Evolutionary conservation across 1,140 invertebrate species (phyloP), one percentile per base, ranked within the genome.

Genomic region (Popillia japonica): DNA sequence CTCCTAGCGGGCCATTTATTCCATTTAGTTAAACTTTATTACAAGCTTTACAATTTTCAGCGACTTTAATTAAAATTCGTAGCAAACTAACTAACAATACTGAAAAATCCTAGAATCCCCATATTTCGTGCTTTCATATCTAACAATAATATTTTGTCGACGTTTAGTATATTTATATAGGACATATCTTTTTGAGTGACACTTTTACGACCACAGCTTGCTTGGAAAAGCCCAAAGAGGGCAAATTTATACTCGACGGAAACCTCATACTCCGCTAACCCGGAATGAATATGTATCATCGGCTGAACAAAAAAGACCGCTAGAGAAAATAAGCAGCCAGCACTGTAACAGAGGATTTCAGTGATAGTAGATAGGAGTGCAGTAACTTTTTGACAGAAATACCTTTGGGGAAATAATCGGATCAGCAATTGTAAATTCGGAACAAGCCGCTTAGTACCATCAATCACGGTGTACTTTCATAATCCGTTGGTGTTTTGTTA

Each of bases 401-500:
- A 22, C 23, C 61, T 22, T 64, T 20, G 61, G 10, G 61, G 22
- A 64, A 64, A 64, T 64, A 64, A 64, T 64, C 61, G 17, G 61
- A 64, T 64, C 61, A 64, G 23, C 61, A 64, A 64, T 64, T 64
- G 61, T 64, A 64, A 64, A 64, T 64, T 64, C 17, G 61, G 17
- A 64, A 64, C 61, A 64, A 64, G 61, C 61, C 61, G 61, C 61
- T 64, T 64, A 64, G 10, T 6, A 27, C 61, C 61, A 64, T 64
- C 61, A 64, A 64, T 64, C 61, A 64, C 23, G 3, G 17, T 17
- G 23, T 20, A 17, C 17, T 64, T 27, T 64, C 61, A 64, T 64
- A 64, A 64, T 64, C 61, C 61, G 61, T 22, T 22, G 2, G 61
- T 64, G 61, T 64, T 64, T 64, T 64, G 61, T 64, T 27, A 27